Evolutionary conservation across 1,140 invertebrate genomes (phyloP).

Genomic region (Globodera rostochiensis): DNA sequence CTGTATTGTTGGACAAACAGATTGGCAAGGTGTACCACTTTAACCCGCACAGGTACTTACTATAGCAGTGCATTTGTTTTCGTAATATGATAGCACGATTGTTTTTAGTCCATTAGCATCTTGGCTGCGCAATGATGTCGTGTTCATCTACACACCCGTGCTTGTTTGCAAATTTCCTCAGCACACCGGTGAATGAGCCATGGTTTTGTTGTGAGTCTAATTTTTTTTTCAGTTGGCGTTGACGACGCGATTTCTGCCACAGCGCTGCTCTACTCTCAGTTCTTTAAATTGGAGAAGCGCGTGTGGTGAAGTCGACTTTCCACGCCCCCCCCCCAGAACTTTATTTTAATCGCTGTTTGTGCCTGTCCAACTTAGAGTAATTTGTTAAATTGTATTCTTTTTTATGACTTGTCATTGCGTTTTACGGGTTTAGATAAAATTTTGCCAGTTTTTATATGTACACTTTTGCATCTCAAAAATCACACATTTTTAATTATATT

Average conservation of each 20-base stretch:
- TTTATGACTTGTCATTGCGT: background rate
- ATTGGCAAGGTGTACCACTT: constrained; percentile 66
- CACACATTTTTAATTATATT: background rate
- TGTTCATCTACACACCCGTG: constrained; percentile 69
- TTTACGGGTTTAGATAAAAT: background rate
- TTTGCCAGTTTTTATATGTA: background rate
- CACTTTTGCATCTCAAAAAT: background rate
- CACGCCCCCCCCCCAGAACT: too few relatives aligned
- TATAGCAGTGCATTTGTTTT: background rate
- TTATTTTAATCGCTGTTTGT: too few relatives aligned
- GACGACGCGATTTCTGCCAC: constrained; percentile 70
- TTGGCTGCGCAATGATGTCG: constrained; percentile 66
- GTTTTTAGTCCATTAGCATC: constrained; percentile 65
- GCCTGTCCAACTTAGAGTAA: too few relatives aligned
- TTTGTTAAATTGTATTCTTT: background rate
- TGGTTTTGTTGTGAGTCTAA: background rate
- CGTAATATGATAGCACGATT: constrained; percentile 17
- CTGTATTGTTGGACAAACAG: constrained; percentile 64
- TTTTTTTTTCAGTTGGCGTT: constrained; percentile 63
- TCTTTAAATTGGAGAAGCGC: constrained; percentile 55
- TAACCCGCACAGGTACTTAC: constrained; percentile 62
- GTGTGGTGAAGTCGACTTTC: constrained; percentile 2
- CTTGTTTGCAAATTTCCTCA: constrained; percentile 68
- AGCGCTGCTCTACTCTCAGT: constrained; percentile 68
- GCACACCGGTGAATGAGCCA: constrained; percentile 63